phyloP scores from a whole-genome alignment of 2,888 invertebrate genomes.

The Nomada fabriciana region DNA sequence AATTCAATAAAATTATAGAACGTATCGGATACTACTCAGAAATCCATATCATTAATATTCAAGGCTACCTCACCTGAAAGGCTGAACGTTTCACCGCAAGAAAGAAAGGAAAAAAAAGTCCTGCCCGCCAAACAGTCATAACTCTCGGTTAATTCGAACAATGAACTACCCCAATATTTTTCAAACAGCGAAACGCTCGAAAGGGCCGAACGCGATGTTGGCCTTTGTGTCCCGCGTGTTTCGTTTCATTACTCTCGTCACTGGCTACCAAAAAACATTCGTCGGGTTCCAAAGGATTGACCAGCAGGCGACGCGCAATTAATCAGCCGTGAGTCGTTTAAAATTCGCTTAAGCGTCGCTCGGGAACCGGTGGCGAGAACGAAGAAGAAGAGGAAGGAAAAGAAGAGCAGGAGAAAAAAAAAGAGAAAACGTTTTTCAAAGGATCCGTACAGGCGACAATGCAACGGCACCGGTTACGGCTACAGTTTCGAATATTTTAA shows the following conservation, averaged over 20 bases:
- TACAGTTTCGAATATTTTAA: conserved; percentile 75
- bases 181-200: neutral
- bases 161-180: conserved; percentile 1
- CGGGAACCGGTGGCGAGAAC: neutral
- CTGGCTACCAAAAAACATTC: conserved; percentile 14
- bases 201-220: neutral
- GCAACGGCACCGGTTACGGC: conserved; percentile 44
- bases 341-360: conserved; percentile 38
- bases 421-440: conserved; percentile 24
- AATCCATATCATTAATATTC: neutral
- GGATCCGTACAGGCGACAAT: conserved; percentile 39
- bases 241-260: conserved; percentile 31
- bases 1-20: too few species aligned
- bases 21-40: too few species aligned
- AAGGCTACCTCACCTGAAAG: neutral
- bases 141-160: neutral
- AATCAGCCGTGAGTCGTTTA: conserved; percentile 29
- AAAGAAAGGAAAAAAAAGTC: neutral
- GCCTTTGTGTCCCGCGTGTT: conserved; percentile 6
- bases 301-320: conserved; percentile 34
- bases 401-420: too few species aligned
- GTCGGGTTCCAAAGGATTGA: conserved; percentile 6
- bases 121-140: neutral
- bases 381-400: neutral
- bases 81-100: neutral